Evolutionary conservation across 2,113 vertebrate genomes (phyloP), one percentile per base, ranked within the genome.

Genomic region (Pelmatolapia mariae): DNA sequence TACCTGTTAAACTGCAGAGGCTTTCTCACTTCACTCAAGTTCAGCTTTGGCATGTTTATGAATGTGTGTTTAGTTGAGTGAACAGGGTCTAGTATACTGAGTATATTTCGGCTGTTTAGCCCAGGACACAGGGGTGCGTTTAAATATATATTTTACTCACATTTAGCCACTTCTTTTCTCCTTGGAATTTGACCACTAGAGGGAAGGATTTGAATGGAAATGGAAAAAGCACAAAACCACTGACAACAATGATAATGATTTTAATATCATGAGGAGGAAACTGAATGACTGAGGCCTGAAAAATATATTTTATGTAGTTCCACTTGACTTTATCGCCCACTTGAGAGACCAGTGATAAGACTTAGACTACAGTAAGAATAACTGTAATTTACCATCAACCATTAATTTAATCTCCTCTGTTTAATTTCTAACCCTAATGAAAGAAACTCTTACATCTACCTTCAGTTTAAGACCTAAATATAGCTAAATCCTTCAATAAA

Each of bases 51-150:
- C 68, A 4, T 16, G 1, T 16, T 71, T 71, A 26, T 43, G 22
- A 1, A 26, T 45, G 53, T 22, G 8, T 45, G 40, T 73, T 26
- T 73, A 26, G 40, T 1, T 73, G 22, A 47, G 68, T 7, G 22
- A 45, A 45, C 1, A 4, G 2, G 22, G 22, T 26, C 66, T 71
- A 26, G 38, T 0, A 0, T n/a, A 5, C 61, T 8, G 31, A 66
- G 31, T n/a, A 1, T 73, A 10, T 26, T 16, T 10, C 1, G 1
- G 13, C 12, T 26, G 38, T 2, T 73, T 45, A 45, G n/a, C 5
- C 7, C 22, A 10, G 22, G n/a, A 68, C 63, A 68, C 19, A 22
- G 38, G 38, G 38, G n/a, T 0, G n/a, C n/a, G 2, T 45, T 71
- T 45, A 26, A 73, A 45, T 71, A 10, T 45, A 10, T 45, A 10